Conservation (phyloP, 2,888 invertebrate species). For the Lasioglossum figueresi region DNA sequence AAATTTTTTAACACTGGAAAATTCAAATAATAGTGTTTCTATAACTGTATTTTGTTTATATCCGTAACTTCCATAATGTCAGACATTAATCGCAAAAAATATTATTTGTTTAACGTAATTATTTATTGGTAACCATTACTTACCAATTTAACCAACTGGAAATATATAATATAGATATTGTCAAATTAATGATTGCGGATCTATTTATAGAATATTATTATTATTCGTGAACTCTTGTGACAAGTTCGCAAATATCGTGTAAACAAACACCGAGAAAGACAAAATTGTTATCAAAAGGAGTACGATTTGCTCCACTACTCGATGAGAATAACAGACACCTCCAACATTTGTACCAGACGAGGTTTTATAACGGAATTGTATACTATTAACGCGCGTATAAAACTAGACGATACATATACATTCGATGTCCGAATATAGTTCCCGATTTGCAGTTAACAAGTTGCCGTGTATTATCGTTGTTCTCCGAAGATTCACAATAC, state of each 20-base stretch:
- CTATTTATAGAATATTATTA: not conserved
- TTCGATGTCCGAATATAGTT: constrained; percentile 57
- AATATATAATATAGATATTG: not conserved
- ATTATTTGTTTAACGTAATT: not conserved
- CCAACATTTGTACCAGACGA: constrained; percentile 32
- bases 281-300: constrained; percentile 27
- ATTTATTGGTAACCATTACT: not conserved
- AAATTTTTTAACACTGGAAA: not conserved
- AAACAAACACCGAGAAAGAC: constrained; percentile 31
- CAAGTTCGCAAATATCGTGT: constrained; percentile 1
- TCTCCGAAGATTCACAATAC: constrained; percentile 15
- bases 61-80: not conserved
- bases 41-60: not conserved
- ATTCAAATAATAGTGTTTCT: not conserved
- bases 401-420: constrained; percentile 56
- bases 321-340: constrained; percentile 16
- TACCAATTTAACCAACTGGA: not conserved
- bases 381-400: constrained; percentile 50
- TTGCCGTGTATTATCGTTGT: constrained; percentile 43
- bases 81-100: not conserved
- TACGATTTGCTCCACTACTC: constrained; percentile 31
- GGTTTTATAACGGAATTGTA: constrained; percentile 58
- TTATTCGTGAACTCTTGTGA: too few relatives aligned
- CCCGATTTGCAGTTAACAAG: constrained; percentile 58
- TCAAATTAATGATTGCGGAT: not conserved